A percentile compares a stretch with the other conserved stretches of the same genome.
These are phyloP conservation scores for Axis porcinus DNA, from an alignment of 2,113 vertebrate species.

Conservation along the genomic window DNA sequence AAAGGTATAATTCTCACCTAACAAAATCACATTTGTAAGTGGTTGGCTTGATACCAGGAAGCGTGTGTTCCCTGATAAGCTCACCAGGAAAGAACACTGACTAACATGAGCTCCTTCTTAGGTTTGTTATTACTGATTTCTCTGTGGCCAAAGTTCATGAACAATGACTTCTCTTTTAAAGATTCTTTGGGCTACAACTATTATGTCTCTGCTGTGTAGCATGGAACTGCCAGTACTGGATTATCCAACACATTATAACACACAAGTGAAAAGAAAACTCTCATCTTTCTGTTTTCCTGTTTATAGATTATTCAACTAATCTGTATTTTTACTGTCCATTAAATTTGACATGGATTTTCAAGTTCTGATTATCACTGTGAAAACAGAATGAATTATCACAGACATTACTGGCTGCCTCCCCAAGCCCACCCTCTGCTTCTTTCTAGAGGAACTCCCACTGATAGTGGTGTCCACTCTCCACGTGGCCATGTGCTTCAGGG, in stretches of 20 bases:
- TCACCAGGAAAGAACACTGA: neutral
- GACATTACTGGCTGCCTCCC: neutral
- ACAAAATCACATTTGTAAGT: neutral
- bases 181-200: neutral
- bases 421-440: neutral
- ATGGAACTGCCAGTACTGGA: neutral
- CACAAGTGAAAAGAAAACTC: neutral
- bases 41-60: neutral
- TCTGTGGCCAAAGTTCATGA: neutral
- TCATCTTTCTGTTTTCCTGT: too few species aligned
- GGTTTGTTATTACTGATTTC: neutral
- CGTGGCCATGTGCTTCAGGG: accelerated
- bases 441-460: neutral
- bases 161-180: accelerated
- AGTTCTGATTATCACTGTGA: neutral
- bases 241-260: neutral
- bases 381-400: neutral
- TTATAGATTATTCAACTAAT: neutral
- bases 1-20: neutral
- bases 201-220: neutral
- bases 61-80: neutral
- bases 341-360: neutral
- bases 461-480: accelerated
- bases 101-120: neutral
- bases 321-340: neutral